Evolutionary conservation across 2,113 vertebrate species (phyloP), one percentile per base, ranked within the genome.

Genomic region (Gasterosteus aculeatus): DNA sequence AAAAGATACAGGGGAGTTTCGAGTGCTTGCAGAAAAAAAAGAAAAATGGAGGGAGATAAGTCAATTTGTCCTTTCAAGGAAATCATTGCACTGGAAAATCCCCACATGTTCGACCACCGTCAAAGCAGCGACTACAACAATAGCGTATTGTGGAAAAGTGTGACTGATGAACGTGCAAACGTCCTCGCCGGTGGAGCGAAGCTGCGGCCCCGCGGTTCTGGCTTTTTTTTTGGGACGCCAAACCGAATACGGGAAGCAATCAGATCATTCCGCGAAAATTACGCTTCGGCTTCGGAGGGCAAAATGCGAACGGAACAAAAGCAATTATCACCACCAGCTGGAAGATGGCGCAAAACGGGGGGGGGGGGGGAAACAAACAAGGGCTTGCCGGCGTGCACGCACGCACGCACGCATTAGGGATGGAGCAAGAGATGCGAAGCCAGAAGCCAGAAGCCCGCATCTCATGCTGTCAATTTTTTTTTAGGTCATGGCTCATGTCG

Each of bases 401-500:
- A 60, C 60, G 69, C 41, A 26, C 59, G 60, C 59, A 85, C 51
- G 67, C 31, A 66, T 72, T 33, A 80, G 31, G 29, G 31, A 83
- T 0, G 4, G 29, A 73, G 69, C 7, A 49, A 49, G 16, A 10
- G 49, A n/a, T 47, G 49, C 9, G 64, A 18, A 9, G 42, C 42
- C 42, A 51, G 49, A 15, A n/a, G 10, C 77, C n/a, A 81, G 63
- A 56, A 35, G 62, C 71, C 44, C 19, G 63, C 44, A 83, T 75
- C 69, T 81, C 72, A 81, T 49, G 66, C 74, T 83, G 80, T 33
- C 82, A 75, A 35, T 11, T 75, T 83, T 54, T 88, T 83, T 82
- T 26, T 26, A 80, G 90, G 87, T 89, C 87, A 90, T 77, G 79
- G 78, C 62, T 87, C 70, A 60, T 77, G 81, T 62, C 60, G 75